Conservation (phyloP, 2,888 invertebrate genomes). For the Meiosimyza platycephala region DNA sequence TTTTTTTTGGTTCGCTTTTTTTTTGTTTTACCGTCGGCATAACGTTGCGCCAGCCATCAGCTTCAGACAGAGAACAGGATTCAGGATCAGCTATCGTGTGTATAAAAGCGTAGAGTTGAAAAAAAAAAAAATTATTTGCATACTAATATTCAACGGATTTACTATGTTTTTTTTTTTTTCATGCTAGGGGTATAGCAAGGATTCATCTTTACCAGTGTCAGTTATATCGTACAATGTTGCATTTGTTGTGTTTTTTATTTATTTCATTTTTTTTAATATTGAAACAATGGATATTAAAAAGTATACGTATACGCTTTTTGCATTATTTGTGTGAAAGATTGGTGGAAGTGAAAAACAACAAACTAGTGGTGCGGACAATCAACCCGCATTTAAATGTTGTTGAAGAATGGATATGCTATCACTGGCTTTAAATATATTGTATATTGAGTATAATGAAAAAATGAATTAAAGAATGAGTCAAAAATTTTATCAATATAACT, state of each 20-base stretch:
- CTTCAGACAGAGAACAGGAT: constrained; percentile 39
- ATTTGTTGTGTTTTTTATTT: background rate
- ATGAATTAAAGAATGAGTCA: no score
- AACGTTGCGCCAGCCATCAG: constrained; percentile 34
- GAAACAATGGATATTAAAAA: constrained; percentile 27
- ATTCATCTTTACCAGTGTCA: constrained; percentile 16
- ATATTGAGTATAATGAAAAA: no score
- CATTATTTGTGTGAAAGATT: no score
- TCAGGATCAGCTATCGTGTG: constrained; percentile 28
- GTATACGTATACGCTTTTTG: no score
- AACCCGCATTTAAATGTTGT: no score
- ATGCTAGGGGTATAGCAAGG: constrained; percentile 8
- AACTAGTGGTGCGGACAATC: no score
- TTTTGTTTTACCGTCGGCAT: constrained; percentile 3
- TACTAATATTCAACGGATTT: constrained; percentile 54
- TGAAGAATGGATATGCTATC: no score
- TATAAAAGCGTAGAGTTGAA: constrained; percentile 24
- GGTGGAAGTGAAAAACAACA: no score
- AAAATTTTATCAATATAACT: no score
- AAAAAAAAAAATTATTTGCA: constrained; percentile 56
- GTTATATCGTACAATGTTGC: constrained; percentile 1
- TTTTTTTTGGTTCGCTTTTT: constrained; percentile 19
- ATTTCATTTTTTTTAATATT: constrained; percentile 27
- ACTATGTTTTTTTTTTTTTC: constrained; percentile 29
- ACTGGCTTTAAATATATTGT: no score